Conservation (phyloP, 2,113 vertebrate genomes). For the Zootoca vivipara region DNA sequence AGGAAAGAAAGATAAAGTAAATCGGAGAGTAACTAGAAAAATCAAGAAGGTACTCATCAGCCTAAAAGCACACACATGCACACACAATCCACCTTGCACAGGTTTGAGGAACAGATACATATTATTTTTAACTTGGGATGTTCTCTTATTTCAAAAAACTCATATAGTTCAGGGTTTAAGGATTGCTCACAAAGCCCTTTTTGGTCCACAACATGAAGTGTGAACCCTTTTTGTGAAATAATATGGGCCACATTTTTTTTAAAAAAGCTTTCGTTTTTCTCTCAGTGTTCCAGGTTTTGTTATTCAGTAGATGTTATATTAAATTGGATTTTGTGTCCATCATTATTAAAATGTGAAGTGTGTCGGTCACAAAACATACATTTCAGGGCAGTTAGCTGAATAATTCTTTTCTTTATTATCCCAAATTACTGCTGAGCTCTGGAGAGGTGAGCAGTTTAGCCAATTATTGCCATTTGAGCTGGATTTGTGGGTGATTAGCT, state of each 20-base stretch:
- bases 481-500: slow-evolving; percentile 90
- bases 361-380: slow-evolving; percentile 82
- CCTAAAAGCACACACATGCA: too few species aligned
- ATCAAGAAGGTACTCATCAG: neutral
- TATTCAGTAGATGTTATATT: slow-evolving; percentile 65
- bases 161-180: neutral
- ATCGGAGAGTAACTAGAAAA: neutral
- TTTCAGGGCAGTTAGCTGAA: slow-evolving; percentile 85
- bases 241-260: slow-evolving; percentile 44
- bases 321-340: slow-evolving; percentile 81
- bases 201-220: slow-evolving; percentile 36
- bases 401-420: slow-evolving; percentile 86
- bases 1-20: neutral
- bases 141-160: slow-evolving; percentile 6
- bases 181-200: slow-evolving; percentile 32
- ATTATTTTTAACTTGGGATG: neutral
- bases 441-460: slow-evolving; percentile 88
- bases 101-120: neutral
- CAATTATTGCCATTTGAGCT: slow-evolving; percentile 89
- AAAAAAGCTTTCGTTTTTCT: slow-evolving; percentile 37
- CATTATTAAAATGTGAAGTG: slow-evolving; percentile 88
- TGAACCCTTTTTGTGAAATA: slow-evolving; percentile 57
- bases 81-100: neutral
- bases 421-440: slow-evolving; percentile 88
- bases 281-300: slow-evolving; percentile 63